These are phyloP conservation scores for Andrena haemorrhoa DNA, from an alignment of 2,888 invertebrate genomes.

Conservation along the genomic window DNA sequence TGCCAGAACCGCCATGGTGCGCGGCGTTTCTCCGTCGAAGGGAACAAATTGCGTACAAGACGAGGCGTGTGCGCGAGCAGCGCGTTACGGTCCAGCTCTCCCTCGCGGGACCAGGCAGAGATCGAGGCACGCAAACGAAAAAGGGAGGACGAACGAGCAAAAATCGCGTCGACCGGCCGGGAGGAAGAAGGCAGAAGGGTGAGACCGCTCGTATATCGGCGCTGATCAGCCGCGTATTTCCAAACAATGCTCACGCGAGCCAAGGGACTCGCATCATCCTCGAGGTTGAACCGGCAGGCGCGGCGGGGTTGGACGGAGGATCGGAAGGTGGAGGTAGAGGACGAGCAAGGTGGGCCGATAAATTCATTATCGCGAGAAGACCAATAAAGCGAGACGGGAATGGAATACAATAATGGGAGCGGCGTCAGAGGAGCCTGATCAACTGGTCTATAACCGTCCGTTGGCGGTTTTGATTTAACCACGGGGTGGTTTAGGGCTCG, in stretches of 20 bases:
- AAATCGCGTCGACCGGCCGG: conserved; percentile 61
- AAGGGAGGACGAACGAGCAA: conserved; percentile 72
- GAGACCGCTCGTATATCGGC: conserved; percentile 66
- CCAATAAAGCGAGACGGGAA: neutral
- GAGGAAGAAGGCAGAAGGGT: conserved; percentile 20
- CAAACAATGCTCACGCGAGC: conserved; percentile 81
- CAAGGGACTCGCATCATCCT: conserved; percentile 72
- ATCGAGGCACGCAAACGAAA: conserved; percentile 68
- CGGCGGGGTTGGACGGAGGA: conserved; percentile 15
- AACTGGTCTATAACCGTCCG: neutral
- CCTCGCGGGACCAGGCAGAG: conserved; percentile 27
- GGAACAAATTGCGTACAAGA: conserved; percentile 83
- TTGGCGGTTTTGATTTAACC: conserved; percentile 2
- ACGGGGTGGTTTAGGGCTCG: neutral
- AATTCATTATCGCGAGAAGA: conserved; percentile 21
- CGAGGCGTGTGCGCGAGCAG: conserved; percentile 66
- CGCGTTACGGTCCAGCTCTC: conserved; percentile 67
- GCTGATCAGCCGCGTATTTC: conserved; percentile 82
- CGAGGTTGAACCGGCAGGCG: conserved; percentile 9
- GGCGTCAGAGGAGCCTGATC: neutral
- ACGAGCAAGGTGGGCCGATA: conserved; percentile 1
- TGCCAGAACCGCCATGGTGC: conserved; percentile 34
- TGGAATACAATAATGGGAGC: neutral
- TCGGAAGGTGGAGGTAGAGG: conserved; percentile 16
- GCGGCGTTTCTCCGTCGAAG: conserved; percentile 70